Evolutionary conservation across 2,113 vertebrate species (phyloP).

Genomic region (Malurus melanocephalus): DNA sequence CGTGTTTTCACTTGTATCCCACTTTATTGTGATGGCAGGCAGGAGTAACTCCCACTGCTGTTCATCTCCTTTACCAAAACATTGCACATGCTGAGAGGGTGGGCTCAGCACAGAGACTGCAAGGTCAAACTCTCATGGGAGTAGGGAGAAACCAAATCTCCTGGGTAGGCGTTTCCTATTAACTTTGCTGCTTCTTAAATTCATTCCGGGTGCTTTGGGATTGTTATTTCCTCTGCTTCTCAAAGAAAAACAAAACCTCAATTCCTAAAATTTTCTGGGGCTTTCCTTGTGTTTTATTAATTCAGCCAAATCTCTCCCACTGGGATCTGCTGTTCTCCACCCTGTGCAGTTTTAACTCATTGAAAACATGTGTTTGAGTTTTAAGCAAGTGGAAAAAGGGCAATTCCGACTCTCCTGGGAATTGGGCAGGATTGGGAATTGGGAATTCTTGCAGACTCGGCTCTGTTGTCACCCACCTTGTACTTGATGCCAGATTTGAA

Average conservation of each 20-base stretch:
- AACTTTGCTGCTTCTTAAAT: conserved; percentile 9
- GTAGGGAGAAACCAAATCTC: not conserved
- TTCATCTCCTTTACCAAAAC: not conserved
- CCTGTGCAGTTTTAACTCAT: not conserved
- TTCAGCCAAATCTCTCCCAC: conserved; percentile 34
- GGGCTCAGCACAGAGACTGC: not conserved
- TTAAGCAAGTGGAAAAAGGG: not conserved
- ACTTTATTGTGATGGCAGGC: not conserved
- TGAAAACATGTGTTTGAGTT: conserved; percentile 43
- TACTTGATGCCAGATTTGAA: conserved; percentile 96
- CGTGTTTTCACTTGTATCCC: not conserved
- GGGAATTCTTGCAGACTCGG: not conserved
- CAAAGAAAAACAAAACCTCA: conserved; percentile 26
- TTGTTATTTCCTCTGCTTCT: conserved; percentile 15
- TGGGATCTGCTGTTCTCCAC: conserved; percentile 42
- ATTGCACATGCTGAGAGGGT: not conserved
- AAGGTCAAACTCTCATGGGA: conserved; percentile 19
- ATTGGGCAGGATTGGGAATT: not conserved
- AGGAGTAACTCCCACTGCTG: not conserved
- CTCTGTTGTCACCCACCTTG: conserved; percentile 77
- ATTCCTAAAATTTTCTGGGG: conserved; percentile 19
- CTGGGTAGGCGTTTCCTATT: not conserved
- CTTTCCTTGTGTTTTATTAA: conserved; percentile 12
- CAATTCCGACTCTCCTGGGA: not conserved
- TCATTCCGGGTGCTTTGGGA: conserved; percentile 23